phyloP scores from a whole-genome alignment of 2,797 vertebrate species.

The Aeoliscus strigatus region DNA sequence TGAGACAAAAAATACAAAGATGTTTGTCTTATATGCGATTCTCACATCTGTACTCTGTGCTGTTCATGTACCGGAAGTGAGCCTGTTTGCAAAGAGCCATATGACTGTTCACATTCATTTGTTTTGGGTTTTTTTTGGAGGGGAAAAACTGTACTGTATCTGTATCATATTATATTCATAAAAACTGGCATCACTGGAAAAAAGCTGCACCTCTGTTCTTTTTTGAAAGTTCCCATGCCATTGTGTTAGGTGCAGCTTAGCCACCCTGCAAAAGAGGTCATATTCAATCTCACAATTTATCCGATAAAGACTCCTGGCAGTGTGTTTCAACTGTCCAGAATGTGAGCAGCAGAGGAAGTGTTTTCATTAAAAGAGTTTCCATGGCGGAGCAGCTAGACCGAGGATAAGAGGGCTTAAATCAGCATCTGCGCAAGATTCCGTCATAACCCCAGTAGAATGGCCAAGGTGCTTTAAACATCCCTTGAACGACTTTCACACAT shows the following conservation, averaged over 20 bases:
- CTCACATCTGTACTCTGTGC: too few species aligned
- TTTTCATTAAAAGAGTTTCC: conserved; percentile 77
- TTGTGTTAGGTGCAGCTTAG: conserved; percentile 61
- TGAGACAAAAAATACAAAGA: too few species aligned
- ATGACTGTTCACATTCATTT: too few species aligned
- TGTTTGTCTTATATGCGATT: too few species aligned
- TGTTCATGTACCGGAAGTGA: too few species aligned
- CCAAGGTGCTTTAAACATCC: conserved; percentile 66
- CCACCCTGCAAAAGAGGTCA: conserved; percentile 67
- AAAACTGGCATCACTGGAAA: conserved; percentile 21
- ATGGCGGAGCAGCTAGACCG: conserved; percentile 66
- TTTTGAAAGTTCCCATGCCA: conserved; percentile 71
- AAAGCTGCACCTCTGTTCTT: conserved; percentile 25
- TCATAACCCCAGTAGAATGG: conserved; percentile 67
- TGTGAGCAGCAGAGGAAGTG: conserved; percentile 55
- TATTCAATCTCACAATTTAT: conserved; percentile 74
- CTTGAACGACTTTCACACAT: conserved; percentile 69
- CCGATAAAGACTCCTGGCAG: conserved; percentile 72
- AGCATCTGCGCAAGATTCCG: conserved; percentile 74
- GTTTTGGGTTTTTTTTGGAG: too few species aligned
- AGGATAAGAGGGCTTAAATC: conserved; percentile 79
- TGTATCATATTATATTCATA: conserved; percentile 18
- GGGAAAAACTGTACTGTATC: too few species aligned
- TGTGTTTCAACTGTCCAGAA: conserved; percentile 68
- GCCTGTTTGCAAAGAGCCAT: too few species aligned